These are phyloP conservation scores for Brenthis ino DNA, from an alignment of 2,888 invertebrate species.

Conservation along the genomic window DNA sequence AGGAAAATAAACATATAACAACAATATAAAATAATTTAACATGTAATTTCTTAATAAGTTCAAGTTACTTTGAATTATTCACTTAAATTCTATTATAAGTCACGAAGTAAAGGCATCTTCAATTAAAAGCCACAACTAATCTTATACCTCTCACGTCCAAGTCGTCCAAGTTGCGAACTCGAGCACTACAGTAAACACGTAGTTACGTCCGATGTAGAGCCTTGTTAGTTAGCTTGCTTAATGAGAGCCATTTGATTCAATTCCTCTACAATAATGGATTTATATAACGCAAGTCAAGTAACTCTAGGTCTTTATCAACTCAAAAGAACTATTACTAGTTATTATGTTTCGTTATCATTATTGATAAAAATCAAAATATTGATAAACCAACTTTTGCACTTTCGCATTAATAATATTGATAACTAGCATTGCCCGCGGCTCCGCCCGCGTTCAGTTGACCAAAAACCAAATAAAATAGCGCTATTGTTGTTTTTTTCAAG, in stretches of 20 bases:
- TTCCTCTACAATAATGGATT: conserved; percentile 12
- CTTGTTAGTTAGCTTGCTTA: conserved; percentile 16
- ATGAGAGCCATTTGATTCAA: conserved; percentile 11
- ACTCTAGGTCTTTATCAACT: background rate
- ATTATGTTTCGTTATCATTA: too few relatives aligned
- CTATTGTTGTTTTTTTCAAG: too few relatives aligned
- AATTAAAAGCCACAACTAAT: conserved; percentile 24
- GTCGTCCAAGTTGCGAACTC: conserved; percentile 25
- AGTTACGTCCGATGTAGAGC: conserved; percentile 11
- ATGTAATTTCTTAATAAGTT: background rate
- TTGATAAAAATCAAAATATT: too few relatives aligned
- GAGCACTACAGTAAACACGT: conserved; percentile 22
- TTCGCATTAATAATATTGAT: too few relatives aligned
- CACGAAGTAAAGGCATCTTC: background rate
- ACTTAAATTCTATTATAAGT: background rate
- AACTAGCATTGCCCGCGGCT: too few relatives aligned
- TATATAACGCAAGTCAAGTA: background rate
- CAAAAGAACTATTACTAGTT: too few relatives aligned
- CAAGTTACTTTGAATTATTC: background rate
- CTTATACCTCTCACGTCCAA: conserved; percentile 25
- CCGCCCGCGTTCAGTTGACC: too few relatives aligned
- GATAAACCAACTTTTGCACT: too few relatives aligned
- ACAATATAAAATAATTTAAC: background rate
- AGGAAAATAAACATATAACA: too few relatives aligned
- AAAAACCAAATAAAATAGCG: too few relatives aligned